phyloP scores from a whole-genome alignment of 2,888 invertebrate genomes.

The Drosophila histrio region DNA sequence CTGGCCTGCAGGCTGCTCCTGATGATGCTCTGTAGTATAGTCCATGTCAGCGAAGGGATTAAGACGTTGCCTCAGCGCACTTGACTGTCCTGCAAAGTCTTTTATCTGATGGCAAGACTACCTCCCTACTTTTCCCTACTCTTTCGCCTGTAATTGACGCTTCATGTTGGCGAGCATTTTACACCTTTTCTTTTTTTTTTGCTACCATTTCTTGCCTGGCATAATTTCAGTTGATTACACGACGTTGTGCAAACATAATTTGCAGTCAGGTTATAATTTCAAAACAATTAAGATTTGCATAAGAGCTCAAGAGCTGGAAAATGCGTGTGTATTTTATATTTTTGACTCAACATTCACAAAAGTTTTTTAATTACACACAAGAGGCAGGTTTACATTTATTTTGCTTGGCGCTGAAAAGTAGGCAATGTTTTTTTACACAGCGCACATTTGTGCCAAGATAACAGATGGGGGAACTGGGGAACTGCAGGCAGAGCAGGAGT shows the following conservation, averaged over 20 bases:
- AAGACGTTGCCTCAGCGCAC: conserved; percentile 47
- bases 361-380: conserved; percentile 70
- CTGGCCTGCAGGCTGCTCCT: conserved; percentile 15
- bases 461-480: background rate
- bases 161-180: conserved; percentile 16
- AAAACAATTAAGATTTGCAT: conserved; percentile 70
- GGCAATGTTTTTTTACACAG: conserved; percentile 25
- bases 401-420: conserved; percentile 34
- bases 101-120: conserved; percentile 27
- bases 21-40: background rate
- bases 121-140: background rate
- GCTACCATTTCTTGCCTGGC: background rate
- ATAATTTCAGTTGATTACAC: conserved; percentile 52
- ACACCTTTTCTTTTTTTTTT: conserved; percentile 2
- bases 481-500: background rate
- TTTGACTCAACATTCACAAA: conserved; percentile 55
- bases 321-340: conserved; percentile 35
- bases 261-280: conserved; percentile 55
- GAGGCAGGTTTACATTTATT: conserved; percentile 8
- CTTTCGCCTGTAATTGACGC: conserved; percentile 32
- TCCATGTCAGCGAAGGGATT: conserved; percentile 64
- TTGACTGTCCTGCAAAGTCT: conserved; percentile 29
- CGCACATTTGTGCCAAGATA: background rate
- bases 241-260: conserved; percentile 64
- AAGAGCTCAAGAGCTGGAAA: conserved; percentile 53